These are phyloP conservation scores for Apotomis betuletana DNA, from an alignment of 2,888 invertebrate species.

Conservation along the genomic window DNA sequence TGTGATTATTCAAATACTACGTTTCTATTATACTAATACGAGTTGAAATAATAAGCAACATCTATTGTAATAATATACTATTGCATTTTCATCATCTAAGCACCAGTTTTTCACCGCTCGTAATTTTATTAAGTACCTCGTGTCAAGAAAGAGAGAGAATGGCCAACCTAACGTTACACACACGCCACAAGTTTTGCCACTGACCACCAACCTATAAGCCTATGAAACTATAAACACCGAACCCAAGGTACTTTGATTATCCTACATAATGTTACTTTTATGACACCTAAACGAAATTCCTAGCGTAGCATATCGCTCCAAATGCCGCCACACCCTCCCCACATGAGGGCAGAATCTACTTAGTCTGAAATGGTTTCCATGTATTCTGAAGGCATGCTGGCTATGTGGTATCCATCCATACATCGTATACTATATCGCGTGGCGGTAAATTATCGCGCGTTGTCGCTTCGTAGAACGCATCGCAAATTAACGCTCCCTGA, in stretches of 20 bases:
- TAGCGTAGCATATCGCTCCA: background rate
- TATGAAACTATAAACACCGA: too few species aligned
- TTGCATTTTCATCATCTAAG: too few species aligned
- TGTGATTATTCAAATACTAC: too few species aligned
- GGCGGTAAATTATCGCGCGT: background rate
- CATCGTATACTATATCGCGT: background rate
- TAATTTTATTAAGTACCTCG: too few species aligned
- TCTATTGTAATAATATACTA: too few species aligned
- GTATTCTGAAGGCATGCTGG: slow-evolving; percentile 27
- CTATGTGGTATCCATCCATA: background rate
- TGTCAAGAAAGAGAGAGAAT: too few species aligned
- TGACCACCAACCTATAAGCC: too few species aligned
- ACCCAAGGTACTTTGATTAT: background rate
- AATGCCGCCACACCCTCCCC: slow-evolving; percentile 8
- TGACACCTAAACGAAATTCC: background rate
- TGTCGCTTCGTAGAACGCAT: background rate
- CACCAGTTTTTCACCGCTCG: too few species aligned
- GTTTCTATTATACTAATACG: too few species aligned
- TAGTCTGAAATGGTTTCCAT: slow-evolving; percentile 32
- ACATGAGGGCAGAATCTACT: slow-evolving; percentile 27
- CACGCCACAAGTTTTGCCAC: too few species aligned
- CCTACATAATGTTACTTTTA: background rate
- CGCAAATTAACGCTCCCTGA: background rate
- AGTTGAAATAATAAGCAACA: too few species aligned
- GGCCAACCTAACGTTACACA: too few species aligned